Evolutionary conservation across 2,888 invertebrate species (phyloP).

Genomic region (Epistrophe grossulariae): DNA sequence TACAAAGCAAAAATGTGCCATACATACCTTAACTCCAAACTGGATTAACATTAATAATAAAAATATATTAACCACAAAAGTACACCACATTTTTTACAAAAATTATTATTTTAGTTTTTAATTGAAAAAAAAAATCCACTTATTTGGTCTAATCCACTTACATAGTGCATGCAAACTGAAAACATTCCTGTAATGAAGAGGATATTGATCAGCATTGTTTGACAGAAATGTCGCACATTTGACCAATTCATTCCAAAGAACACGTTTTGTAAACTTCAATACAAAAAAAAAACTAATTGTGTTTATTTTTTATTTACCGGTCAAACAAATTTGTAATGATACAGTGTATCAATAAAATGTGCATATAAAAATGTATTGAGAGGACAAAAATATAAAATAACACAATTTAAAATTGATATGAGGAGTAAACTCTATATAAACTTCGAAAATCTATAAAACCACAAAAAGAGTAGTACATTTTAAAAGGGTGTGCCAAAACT

Average conservation of each 20-base stretch:
- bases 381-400: background rate
- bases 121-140: background rate
- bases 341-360: background rate
- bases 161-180: constrained; percentile 58
- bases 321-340: background rate
- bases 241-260: constrained; percentile 37
- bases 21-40: constrained; percentile 1
- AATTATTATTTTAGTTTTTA: background rate
- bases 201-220: constrained; percentile 57
- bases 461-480: too few species aligned
- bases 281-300: constrained; percentile 12
- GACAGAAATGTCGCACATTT: constrained; percentile 40
- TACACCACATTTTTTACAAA: constrained; percentile 42
- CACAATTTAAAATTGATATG: too few species aligned
- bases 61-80: constrained; percentile 36
- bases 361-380: background rate
- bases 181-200: constrained; percentile 57
- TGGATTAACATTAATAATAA: constrained; percentile 19
- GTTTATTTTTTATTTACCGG: background rate
- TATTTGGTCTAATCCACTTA: constrained; percentile 44
- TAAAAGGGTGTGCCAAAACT: too few species aligned
- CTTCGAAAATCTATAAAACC: too few species aligned
- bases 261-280: constrained; percentile 8
- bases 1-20: background rate
- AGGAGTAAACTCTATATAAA: too few species aligned